A percentile compares a stretch with the other conserved stretches of the same genome.
Evolutionary conservation across 1,140 invertebrate genomes (phyloP).

Genomic region (Cotesia glomerata): DNA sequence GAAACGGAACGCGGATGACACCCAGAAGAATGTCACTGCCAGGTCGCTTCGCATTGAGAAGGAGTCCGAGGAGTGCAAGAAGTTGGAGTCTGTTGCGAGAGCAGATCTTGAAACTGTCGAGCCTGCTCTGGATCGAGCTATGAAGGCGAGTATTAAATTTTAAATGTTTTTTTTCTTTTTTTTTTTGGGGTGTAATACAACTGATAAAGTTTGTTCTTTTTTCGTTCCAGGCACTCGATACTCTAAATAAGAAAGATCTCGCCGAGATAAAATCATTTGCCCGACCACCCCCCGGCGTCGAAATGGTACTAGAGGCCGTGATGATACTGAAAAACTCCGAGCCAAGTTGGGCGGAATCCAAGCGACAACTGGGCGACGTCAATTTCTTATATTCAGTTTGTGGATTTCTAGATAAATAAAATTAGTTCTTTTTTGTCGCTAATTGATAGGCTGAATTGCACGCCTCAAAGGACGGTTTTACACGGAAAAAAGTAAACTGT

Average conservation of each 20-base stretch:
- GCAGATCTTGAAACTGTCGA: constrained; percentile 82
- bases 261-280: constrained; percentile 88
- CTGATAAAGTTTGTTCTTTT: constrained; percentile 23
- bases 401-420: constrained; percentile 4
- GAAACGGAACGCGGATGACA: constrained; percentile 79
- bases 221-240: constrained; percentile 71
- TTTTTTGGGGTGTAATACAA: constrained; percentile 70
- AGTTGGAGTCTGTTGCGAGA: constrained; percentile 77
- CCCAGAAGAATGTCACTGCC: constrained; percentile 69
- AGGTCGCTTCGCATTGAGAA: constrained; percentile 75
- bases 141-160: constrained; percentile 64
- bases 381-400: constrained; percentile 71
- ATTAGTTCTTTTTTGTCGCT: background rate
- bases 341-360: constrained; percentile 84
- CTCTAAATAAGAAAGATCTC: constrained; percentile 87
- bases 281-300: constrained; percentile 81
- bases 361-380: constrained; percentile 79
- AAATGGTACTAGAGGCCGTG: constrained; percentile 89
- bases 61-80: constrained; percentile 80
- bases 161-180: constrained; percentile 61
- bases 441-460: constrained; percentile 36
- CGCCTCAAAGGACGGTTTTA: no score
- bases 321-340: constrained; percentile 81
- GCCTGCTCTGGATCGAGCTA: constrained; percentile 83
- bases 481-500: no score